A percentile compares a stretch with the other conserved stretches of the same genome.
These are phyloP conservation scores for Pristionchus arcanus DNA, from an alignment of 2,888 invertebrate species.

Conservation along the genomic window DNA sequence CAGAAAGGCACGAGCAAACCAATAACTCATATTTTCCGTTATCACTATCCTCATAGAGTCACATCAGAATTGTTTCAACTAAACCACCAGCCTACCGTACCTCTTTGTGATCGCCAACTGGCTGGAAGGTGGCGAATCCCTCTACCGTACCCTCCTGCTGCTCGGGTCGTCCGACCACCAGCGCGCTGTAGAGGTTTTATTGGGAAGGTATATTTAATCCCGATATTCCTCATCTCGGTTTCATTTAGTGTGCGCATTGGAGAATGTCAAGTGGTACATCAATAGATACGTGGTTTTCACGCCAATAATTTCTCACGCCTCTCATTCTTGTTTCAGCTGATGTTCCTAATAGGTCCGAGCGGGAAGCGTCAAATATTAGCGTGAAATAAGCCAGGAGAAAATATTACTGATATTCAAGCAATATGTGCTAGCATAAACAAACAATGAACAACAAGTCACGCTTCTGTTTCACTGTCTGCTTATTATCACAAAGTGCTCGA, in stretches of 20 bases:
- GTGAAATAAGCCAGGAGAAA: too few relatives aligned
- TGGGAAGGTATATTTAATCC: background rate
- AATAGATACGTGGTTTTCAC: too few relatives aligned
- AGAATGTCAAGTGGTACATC: too few relatives aligned
- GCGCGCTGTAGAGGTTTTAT: constrained; percentile 3
- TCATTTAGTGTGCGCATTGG: background rate
- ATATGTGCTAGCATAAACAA: background rate
- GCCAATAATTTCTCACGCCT: too few relatives aligned
- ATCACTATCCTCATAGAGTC: too few relatives aligned
- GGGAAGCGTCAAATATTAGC: too few relatives aligned
- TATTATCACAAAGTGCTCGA: background rate
- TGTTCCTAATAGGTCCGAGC: too few relatives aligned
- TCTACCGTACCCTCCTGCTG: constrained; percentile 22
- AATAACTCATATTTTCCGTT: too few relatives aligned
- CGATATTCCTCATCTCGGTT: background rate
- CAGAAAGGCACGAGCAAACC: too few relatives aligned
- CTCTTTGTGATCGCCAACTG: constrained; percentile 53
- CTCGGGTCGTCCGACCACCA: constrained; percentile 36
- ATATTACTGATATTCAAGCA: too few relatives aligned
- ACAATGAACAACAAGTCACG: background rate
- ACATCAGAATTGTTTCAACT: too few relatives aligned
- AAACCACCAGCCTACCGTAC: background rate
- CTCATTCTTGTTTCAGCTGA: too few relatives aligned
- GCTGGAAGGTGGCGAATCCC: constrained; percentile 55
- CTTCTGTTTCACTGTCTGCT: background rate